These are phyloP conservation scores for Vidua macroura DNA, from an alignment of 2,113 vertebrate genomes.

Conservation along the genomic window DNA sequence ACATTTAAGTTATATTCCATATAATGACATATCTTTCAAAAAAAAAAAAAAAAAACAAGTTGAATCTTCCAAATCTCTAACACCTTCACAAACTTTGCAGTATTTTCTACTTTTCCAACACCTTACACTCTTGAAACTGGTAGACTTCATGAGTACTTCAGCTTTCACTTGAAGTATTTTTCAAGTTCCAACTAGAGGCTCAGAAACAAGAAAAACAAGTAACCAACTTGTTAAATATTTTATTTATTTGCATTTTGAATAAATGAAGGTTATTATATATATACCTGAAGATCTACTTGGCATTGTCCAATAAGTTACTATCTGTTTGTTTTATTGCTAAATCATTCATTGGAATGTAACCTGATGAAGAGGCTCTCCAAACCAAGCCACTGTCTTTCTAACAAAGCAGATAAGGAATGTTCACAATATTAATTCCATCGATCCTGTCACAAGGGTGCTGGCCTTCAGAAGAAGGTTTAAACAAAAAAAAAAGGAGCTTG, in stretches of 20 bases:
- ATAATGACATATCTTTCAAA: not conserved
- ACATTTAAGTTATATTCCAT: not conserved
- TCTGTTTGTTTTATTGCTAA: not conserved
- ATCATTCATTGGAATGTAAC: not conserved
- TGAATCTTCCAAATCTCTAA: not conserved
- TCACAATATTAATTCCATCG: not conserved
- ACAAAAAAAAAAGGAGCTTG: not conserved
- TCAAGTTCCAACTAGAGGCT: not conserved
- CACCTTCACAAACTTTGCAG: not conserved
- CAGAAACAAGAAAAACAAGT: not conserved
- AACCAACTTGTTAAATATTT: not conserved
- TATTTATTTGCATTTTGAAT: not conserved
- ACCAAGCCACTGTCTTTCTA: not conserved
- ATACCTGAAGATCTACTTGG: not conserved
- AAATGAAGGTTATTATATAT: not conserved
- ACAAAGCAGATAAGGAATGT: not conserved
- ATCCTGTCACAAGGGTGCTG: not conserved
- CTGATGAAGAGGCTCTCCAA: not conserved
- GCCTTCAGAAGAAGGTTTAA: not conserved
- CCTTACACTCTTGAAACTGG: not conserved
- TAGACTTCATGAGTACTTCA: not conserved
- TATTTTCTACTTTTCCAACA: not conserved
- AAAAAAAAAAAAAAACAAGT: not conserved
- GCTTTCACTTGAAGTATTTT: not conserved
- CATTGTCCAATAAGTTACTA: not conserved